These are phyloP conservation scores for Heterotis niloticus DNA, from an alignment of 2,113 vertebrate genomes.

Conservation along the genomic window DNA sequence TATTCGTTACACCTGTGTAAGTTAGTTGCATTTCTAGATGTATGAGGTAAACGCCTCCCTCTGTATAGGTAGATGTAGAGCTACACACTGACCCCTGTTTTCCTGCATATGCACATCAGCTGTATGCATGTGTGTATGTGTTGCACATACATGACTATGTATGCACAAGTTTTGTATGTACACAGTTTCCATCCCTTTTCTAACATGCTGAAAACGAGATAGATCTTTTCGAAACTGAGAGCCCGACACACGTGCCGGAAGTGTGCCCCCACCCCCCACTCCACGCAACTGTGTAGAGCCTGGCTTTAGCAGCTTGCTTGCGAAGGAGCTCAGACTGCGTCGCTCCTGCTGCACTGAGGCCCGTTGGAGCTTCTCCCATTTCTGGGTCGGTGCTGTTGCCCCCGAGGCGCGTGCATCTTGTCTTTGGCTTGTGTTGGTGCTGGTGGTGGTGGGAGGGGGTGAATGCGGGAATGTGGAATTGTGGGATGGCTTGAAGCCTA, in stretches of 20 bases:
- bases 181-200: background rate
- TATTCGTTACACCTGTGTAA: background rate
- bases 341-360: constrained; percentile 3
- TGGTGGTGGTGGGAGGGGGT: constrained; percentile 17
- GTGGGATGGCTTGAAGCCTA: constrained; percentile 37
- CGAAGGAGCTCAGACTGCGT: background rate
- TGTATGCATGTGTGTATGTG: constrained; percentile 8
- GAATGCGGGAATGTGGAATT: background rate
- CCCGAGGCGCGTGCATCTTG: constrained; percentile 36
- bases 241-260: too few species aligned
- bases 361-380: background rate
- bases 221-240: background rate
- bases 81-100: background rate
- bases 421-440: background rate
- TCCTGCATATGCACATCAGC: background rate
- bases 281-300: constrained; percentile 1
- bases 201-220: too few species aligned
- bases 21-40: background rate
- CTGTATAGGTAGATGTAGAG: background rate
- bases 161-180: background rate
- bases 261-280: background rate
- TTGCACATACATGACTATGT: background rate
- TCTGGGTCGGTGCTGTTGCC: constrained; percentile 32
- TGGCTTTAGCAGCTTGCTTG: background rate
- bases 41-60: background rate